Base-by-base conservation (phyloP, 1,140 invertebrate species). In the Potamilus streckersoni region DNA sequence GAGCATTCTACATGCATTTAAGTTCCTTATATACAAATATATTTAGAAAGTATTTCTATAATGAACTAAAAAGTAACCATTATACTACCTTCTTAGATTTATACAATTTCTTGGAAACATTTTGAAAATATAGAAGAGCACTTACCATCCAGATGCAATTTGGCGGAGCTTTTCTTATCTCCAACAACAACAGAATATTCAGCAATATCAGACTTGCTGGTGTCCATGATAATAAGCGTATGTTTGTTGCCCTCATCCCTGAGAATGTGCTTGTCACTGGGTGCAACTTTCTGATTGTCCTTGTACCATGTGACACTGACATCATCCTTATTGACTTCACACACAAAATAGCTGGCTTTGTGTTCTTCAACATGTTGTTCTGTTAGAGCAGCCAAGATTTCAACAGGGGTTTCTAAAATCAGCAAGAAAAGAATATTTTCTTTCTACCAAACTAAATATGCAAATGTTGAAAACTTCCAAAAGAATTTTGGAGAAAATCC, bases 141-240 rank as follows among this genome's bases (percentile, higher is more conserved):
- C 82, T 82, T 81, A 90, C 88, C 89, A 82, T 87, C 84, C 55
- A 90, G 81, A 67, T 84, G 79, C n/a, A 89, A 79, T 64, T 77
- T 77, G 19, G 88, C 86, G 4, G 84, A 82, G 64, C 87, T 88
- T 70, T 81, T 83, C 55, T 72, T 72, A 74, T 89, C 87, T 19
- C 84, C 85, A 60, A 85, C 82, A 20, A 82, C 80, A 63, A 87
- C 82, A 20, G 85, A 82, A 67, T 89, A 90, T 74, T 83, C 82
- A 17, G 82, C 88, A 17, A 81, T 79, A 74, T 89, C 88, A 20
- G 80, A 74, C 56, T 84, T 67, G 64, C 83, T 81, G 13, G 85
- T 81, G 74, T 88, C 85, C 65, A 83, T 86, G 71, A 88, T 87
- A 57, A 83, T 72, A 27, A 88, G 80, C 13, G 83, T 85, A 71